Base-by-base conservation (phyloP, 2,113 vertebrate genomes). In the Orycteropus afer region DNA sequence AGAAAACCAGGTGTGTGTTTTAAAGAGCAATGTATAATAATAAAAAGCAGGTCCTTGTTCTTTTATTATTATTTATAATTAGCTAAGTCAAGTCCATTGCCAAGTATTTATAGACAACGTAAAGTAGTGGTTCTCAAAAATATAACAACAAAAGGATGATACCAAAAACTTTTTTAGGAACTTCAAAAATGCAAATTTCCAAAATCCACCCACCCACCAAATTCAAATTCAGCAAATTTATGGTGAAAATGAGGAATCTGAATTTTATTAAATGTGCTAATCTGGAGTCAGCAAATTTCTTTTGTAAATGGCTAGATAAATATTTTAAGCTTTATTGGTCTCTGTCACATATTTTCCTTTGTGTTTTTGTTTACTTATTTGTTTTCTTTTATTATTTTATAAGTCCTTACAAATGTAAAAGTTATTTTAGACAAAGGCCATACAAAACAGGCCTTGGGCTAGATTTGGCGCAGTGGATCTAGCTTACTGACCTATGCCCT, bases 61-160 rank as follows among this genome's bases (percentile, higher is more conserved):
- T 78, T n/a, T n/a, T n/a, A n/a, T n/a, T n/a, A n/a, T n/a, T n/a
- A n/a, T n/a, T n/a, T n/a, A n/a, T n/a, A 80, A 69, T 34, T 3
- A 61, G 61, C 65, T 45, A 73, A 93, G 47, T 3, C 4, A 82
- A 61, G 22, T 8, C 73, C n/a, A 3, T 77, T 77, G 53, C 65
- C 20, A 91, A 22, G 23, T 34, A 11, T 86, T 47, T 47, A 15
- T 23, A 10, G 69, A 51, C 13, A 91, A 81, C 8, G 7, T 87
- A 83, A 84, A 65, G 63, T 18, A 81, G n/a, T 90, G n/a, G 2
- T 63, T 91, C 25, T 79, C 45, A n/a, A 71, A 96, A 81, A 59
- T 69, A 25, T 89, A 37, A 1, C 22, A 67, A 20, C 22, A 25
- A 37, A 69, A 55, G 55, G 2, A 78, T 49, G 14, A 67, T 22